Evolutionary conservation across 2,797 vertebrate species (phyloP).

Genomic region (Rachycentron canadum): DNA sequence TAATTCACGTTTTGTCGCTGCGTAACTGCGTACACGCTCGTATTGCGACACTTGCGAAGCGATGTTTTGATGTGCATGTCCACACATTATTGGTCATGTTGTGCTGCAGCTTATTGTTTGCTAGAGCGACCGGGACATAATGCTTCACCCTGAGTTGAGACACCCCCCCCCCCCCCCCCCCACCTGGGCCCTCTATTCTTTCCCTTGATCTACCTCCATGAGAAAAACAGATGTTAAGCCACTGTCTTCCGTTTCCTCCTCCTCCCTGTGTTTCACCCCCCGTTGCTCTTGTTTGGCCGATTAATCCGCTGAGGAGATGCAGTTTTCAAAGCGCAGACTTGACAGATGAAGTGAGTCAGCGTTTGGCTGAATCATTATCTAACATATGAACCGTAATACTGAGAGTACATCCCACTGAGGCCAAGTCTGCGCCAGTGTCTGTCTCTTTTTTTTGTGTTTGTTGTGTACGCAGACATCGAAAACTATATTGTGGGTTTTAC

Average conservation of each 20-base stretch:
- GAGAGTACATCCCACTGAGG: conserved; percentile 13
- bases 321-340: conserved; percentile 43
- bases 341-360: conserved; percentile 75
- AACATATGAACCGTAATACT: conserved; percentile 30
- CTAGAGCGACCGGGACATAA: not conserved
- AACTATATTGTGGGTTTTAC: no score
- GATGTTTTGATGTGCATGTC: no score
- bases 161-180: no score
- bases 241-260: not conserved
- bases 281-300: conserved; percentile 64
- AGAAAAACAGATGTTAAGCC: not conserved
- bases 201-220: conserved; percentile 3
- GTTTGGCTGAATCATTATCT: conserved; percentile 57
- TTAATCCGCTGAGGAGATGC: conserved; percentile 60
- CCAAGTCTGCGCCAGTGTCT: not conserved
- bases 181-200: not conserved
- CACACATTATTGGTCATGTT: not conserved
- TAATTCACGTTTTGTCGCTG: no score
- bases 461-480: not conserved
- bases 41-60: no score
- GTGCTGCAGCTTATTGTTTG: conserved; percentile 1
- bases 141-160: conserved; percentile 24
- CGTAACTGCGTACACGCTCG: no score
- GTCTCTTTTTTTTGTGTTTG: not conserved
- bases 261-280: not conserved